Percentiles rank a stretch among this genome's conserved stretches.
Evolutionary conservation across 1,140 invertebrate genomes (phyloP).

Genomic region (Charaxes varanes): DNA sequence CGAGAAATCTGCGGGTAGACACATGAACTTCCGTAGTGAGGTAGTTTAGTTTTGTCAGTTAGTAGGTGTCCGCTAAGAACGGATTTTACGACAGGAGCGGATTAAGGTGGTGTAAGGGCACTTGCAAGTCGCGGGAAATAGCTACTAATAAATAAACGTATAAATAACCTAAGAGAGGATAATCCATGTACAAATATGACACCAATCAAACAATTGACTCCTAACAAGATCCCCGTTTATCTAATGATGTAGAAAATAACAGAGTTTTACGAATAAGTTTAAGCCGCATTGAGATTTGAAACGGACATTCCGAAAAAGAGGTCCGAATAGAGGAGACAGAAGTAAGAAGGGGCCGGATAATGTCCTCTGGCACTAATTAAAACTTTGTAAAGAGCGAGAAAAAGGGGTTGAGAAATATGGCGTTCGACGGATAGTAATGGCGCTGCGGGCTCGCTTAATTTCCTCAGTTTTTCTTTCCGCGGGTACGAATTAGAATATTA

Average conservation of each 20-base stretch:
- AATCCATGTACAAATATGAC: too few species aligned
- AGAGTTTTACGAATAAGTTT: slow-evolving; percentile 30
- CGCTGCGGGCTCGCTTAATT: slow-evolving; percentile 53
- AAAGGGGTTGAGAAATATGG: slow-evolving; percentile 69
- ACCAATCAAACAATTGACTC: slow-evolving; percentile 1
- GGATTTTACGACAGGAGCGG: too few species aligned
- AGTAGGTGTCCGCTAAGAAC: too few species aligned
- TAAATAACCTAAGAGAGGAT: too few species aligned
- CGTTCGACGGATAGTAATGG: slow-evolving; percentile 63
- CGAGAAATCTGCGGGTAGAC: too few species aligned
- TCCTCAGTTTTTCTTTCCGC: slow-evolving; percentile 49
- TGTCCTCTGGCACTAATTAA: slow-evolving; percentile 73
- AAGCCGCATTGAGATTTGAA: slow-evolving; percentile 36
- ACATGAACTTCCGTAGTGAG: too few species aligned
- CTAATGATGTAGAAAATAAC: slow-evolving; percentile 10
- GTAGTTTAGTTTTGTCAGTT: too few species aligned
- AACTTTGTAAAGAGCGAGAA: slow-evolving; percentile 62
- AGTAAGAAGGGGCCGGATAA: slow-evolving; percentile 57
- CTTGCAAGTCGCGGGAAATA: too few species aligned
- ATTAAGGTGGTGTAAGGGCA: too few species aligned
- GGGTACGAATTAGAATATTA: slow-evolving; percentile 48
- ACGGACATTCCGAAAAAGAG: slow-evolving; percentile 39
- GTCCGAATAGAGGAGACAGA: slow-evolving; percentile 29
- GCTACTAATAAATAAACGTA: too few species aligned
- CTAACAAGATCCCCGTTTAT: slow-evolving; percentile 2